Conservation (phyloP, 23 tunicate genomes). For the Halocynthia roretzi region DNA sequence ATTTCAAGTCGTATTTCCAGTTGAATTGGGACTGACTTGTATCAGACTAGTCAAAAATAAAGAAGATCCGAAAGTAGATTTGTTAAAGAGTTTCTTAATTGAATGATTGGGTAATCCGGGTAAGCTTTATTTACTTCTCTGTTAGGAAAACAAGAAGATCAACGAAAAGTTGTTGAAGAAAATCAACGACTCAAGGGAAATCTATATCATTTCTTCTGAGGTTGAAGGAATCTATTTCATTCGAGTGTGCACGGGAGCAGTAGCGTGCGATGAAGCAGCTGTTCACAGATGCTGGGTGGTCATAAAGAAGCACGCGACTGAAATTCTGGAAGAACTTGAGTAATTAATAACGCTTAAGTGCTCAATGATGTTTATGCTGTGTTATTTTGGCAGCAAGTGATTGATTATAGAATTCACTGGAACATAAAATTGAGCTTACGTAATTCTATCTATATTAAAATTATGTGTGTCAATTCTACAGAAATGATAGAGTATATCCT, state of each 20-base stretch:
- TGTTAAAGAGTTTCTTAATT: not conserved
- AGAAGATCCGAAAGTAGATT: slow-evolving; percentile 1
- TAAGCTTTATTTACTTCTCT: no score
- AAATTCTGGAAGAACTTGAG: not conserved
- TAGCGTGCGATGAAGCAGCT: slow-evolving; percentile 3
- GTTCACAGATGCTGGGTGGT: slow-evolving; percentile 15
- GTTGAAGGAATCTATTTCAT: slow-evolving; percentile 31
- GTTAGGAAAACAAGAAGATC: not conserved
- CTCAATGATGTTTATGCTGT: no score
- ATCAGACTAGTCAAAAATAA: slow-evolving; percentile 21
- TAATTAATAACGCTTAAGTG: no score
- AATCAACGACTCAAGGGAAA: slow-evolving; percentile 22
- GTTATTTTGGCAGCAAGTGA: no score
- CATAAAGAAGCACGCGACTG: slow-evolving; percentile 9
- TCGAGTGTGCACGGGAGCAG: slow-evolving; percentile 24
- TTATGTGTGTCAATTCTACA: no score
- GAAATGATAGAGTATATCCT: no score
- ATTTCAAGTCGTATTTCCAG: slow-evolving; percentile 55
- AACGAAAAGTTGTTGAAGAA: slow-evolving; percentile 2
- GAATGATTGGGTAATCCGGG: no score
- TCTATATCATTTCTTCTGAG: slow-evolving; percentile 4
- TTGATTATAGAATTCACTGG: no score
- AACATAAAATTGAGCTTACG: no score
- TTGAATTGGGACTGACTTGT: slow-evolving; percentile 59
- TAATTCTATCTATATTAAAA: no score